These are phyloP conservation scores for Palythoa heliodiscus DNA, from an alignment of 92 coral and sea anemone species.

Conservation along the genomic window DNA sequence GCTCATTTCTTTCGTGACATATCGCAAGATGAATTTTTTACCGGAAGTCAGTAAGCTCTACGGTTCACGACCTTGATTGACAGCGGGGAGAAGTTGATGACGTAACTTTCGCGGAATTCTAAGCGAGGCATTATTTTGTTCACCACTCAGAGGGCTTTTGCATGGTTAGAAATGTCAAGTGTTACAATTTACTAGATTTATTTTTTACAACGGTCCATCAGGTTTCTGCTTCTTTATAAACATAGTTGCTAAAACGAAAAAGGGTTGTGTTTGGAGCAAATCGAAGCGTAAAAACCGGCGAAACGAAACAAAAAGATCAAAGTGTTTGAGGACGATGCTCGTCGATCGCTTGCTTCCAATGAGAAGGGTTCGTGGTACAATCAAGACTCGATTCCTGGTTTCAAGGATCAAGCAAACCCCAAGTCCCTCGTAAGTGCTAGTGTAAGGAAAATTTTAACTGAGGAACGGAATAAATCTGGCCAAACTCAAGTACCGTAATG, in stretches of 20 bases:
- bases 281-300: conserved; percentile 6
- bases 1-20: background rate
- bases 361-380: conserved; percentile 19
- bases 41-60: conserved; percentile 12
- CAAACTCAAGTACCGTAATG: background rate
- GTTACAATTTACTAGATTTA: background rate
- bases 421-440: background rate
- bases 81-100: conserved; percentile 9
- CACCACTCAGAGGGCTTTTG: background rate
- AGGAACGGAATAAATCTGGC: background rate
- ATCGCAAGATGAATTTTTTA: background rate
- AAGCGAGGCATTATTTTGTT: background rate
- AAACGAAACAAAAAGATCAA: background rate
- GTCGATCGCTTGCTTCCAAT: background rate
- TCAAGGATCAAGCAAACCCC: background rate
- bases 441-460: background rate
- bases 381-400: background rate
- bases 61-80: conserved; percentile 13
- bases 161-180: background rate
- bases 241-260: conserved; percentile 8
- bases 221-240: background rate
- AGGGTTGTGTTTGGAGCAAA: conserved; percentile 17
- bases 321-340: background rate
- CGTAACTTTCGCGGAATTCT: conserved; percentile 1
- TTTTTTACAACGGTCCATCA: background rate